These are phyloP conservation scores for Amniataba percoides DNA, from an alignment of 2,797 vertebrate genomes.

Conservation along the genomic window DNA sequence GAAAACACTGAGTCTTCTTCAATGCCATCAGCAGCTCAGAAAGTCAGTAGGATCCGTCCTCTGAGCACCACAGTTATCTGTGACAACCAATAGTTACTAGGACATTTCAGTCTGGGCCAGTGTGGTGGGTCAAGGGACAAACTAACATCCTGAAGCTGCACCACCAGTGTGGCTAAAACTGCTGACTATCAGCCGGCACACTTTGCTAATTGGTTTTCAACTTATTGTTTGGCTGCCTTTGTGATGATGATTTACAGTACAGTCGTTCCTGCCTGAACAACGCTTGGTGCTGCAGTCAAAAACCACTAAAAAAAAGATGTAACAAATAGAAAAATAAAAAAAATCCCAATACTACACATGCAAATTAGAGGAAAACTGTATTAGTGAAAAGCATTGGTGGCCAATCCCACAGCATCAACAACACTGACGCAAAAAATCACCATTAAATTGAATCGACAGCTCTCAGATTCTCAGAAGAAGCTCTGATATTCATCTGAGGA, in stretches of 20 bases:
- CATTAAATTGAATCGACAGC: no score
- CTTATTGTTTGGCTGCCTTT: constrained; percentile 16
- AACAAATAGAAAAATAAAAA: background rate
- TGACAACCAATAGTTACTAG: background rate
- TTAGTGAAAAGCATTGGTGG: background rate
- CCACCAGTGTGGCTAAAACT: background rate
- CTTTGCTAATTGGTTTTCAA: constrained; percentile 24
- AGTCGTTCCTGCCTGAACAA: background rate
- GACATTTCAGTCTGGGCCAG: background rate
- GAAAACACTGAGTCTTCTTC: no score
- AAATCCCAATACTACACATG: background rate
- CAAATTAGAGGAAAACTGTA: background rate
- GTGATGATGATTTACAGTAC: constrained; percentile 14
- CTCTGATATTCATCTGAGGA: background rate
- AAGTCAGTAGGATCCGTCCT: background rate
- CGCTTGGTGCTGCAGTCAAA: background rate
- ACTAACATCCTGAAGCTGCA: background rate
- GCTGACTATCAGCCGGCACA: constrained; percentile 15
- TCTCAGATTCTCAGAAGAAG: background rate
- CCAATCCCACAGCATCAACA: background rate
- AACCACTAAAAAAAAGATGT: background rate
- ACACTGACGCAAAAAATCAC: background rate
- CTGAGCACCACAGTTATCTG: background rate
- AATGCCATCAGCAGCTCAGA: no score
- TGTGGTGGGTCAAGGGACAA: background rate